Evolutionary conservation across 2,113 vertebrate genomes (phyloP).

Genomic region (Spheniscus mendiculus): DNA sequence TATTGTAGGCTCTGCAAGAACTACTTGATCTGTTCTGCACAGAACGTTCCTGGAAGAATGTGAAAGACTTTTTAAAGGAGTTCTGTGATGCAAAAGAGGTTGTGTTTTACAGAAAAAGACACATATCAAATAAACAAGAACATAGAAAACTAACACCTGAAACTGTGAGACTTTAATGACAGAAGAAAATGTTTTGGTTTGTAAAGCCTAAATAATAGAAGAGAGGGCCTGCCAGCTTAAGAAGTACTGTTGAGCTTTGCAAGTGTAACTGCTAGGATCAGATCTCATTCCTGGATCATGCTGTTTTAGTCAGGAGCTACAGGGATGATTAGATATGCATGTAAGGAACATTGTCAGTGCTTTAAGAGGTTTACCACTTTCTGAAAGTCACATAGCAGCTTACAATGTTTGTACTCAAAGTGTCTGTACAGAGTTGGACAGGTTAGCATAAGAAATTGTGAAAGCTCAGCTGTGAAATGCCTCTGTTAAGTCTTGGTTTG

Average conservation of each 20-base stretch:
- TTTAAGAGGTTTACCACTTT: background rate
- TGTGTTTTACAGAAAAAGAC: background rate
- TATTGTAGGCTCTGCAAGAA: background rate
- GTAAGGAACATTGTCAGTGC: background rate
- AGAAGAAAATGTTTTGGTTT: background rate
- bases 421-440: background rate
- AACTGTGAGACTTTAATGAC: background rate
- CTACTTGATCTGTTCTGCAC: background rate
- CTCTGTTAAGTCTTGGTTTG: background rate
- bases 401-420: background rate
- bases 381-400: background rate
- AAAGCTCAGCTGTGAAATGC: background rate
- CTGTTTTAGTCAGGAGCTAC: background rate
- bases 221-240: background rate
- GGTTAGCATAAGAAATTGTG: background rate
- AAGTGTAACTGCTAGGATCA: background rate
- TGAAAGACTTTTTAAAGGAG: background rate
- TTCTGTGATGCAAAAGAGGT: background rate
- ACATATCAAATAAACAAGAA: background rate
- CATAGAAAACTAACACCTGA: background rate
- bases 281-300: background rate
- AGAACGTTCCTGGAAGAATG: background rate
- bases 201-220: background rate
- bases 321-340: background rate
- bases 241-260: background rate